A percentile compares a stretch with the other conserved stretches of the same genome.
Evolutionary conservation across 1,140 invertebrate genomes (phyloP).

Genomic region (Bombus cullumanus): DNA sequence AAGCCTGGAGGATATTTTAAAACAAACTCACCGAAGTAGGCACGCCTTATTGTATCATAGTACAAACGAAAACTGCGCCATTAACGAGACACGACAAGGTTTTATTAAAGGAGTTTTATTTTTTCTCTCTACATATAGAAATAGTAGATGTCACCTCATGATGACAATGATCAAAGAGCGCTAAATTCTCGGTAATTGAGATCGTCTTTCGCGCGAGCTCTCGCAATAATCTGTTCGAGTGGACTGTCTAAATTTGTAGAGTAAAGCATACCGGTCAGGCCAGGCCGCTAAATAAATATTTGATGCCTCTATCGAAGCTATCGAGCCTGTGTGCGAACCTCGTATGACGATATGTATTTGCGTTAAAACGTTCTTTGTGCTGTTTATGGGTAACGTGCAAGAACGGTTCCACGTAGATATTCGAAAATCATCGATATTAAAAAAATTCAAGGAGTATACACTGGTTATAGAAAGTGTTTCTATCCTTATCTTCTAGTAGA

Average conservation of each 20-base stretch:
- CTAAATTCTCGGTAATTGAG: slow-evolving; percentile 40
- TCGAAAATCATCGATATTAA: neutral
- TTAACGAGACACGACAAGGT: slow-evolving; percentile 53
- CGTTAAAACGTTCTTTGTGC: slow-evolving; percentile 41
- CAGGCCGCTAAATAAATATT: slow-evolving; percentile 56
- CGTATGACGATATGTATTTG: slow-evolving; percentile 31
- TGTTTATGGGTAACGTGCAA: slow-evolving; percentile 15
- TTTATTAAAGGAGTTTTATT: slow-evolving; percentile 9
- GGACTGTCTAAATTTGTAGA: slow-evolving; percentile 47
- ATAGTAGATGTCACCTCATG: neutral
- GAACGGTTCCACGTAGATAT: neutral
- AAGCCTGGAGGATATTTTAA: slow-evolving; percentile 70
- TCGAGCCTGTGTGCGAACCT: slow-evolving; percentile 29
- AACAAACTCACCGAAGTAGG: slow-evolving; percentile 62
- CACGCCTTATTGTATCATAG: slow-evolving; percentile 69
- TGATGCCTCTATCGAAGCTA: slow-evolving; percentile 47
- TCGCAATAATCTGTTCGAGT: slow-evolving; percentile 40
- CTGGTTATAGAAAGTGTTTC: neutral
- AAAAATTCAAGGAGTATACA: neutral
- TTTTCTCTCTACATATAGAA: neutral
- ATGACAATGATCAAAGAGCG: neutral
- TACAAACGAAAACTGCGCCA: slow-evolving; percentile 63
- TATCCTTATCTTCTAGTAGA: no score
- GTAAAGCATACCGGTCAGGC: slow-evolving; percentile 41
- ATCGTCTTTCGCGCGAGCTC: slow-evolving; percentile 31